phyloP scores from a whole-genome alignment of 1,140 invertebrate species.

The Vanessa atalanta region DNA sequence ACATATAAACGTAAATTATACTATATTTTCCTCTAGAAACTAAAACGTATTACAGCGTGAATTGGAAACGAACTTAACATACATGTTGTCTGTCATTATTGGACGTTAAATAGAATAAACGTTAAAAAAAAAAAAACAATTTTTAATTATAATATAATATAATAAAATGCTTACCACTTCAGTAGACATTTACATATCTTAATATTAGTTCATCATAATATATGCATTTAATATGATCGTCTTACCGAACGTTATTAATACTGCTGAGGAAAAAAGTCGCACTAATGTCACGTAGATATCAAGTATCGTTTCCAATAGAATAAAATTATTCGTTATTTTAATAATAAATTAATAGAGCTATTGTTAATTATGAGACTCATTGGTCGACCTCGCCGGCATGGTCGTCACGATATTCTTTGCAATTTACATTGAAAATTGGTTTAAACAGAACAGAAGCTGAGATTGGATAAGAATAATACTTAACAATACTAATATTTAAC shows the following conservation, averaged over 20 bases:
- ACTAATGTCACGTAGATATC: neutral
- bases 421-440: slow-evolving; percentile 29
- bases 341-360: slow-evolving; percentile 11
- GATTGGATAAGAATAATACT: neutral
- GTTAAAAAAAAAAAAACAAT: too few species aligned
- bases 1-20: too few species aligned
- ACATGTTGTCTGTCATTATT: too few species aligned
- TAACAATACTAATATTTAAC: too few species aligned
- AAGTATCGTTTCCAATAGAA: neutral
- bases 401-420: slow-evolving; percentile 28
- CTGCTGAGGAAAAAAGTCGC: neutral
- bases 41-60: too few species aligned
- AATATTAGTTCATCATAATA: too few species aligned
- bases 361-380: slow-evolving; percentile 21
- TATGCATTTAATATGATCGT: neutral
- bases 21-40: too few species aligned
- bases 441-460: slow-evolving; percentile 8
- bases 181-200: too few species aligned
- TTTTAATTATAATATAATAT: too few species aligned
- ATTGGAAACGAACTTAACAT: too few species aligned
- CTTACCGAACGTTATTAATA: neutral
- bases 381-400: slow-evolving; percentile 21
- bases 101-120: too few species aligned
- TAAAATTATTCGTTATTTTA: slow-evolving; percentile 8
- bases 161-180: too few species aligned